A percentile compares a stretch with the other conserved stretches of the same genome.
phyloP scores from a whole-genome alignment of 1,140 invertebrate genomes.

The Muscidifurax raptorellus region DNA sequence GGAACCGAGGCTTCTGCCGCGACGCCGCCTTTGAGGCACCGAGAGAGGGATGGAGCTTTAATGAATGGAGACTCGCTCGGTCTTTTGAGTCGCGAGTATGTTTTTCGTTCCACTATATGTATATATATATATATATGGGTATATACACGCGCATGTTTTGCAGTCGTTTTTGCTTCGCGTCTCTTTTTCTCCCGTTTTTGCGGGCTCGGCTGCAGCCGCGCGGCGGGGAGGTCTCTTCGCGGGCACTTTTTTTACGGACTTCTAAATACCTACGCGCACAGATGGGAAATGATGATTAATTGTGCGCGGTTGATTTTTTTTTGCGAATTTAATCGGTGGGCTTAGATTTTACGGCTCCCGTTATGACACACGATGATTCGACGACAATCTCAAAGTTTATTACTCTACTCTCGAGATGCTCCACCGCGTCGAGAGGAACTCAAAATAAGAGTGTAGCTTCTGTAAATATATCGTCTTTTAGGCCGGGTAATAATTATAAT shows the following conservation, averaged over 20 bases:
- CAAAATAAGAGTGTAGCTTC: too few species aligned
- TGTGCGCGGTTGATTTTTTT: conserved; percentile 1
- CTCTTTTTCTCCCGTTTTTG: not conserved
- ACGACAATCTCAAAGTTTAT: too few species aligned
- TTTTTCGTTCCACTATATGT: conserved; percentile 32
- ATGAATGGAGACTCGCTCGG: conserved; percentile 34
- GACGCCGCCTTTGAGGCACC: not conserved
- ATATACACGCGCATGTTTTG: not conserved
- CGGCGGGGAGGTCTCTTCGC: not conserved
- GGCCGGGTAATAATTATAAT: too few species aligned
- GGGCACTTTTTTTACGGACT: not conserved
- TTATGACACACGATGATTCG: too few species aligned
- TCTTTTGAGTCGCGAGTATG: conserved; percentile 30
- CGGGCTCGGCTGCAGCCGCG: not conserved
- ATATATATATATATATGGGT: too few species aligned
- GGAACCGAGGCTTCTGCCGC: not conserved
- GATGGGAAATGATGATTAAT: conserved; percentile 43
- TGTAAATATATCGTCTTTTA: too few species aligned
- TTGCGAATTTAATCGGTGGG: not conserved
- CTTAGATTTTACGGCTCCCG: not conserved
- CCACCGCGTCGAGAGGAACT: too few species aligned
- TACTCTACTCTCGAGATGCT: too few species aligned
- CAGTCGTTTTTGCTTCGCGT: not conserved
- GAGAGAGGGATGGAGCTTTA: conserved; percentile 26
- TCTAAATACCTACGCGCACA: conserved; percentile 3